Conservation (phyloP, 2,888 invertebrate genomes). For the Sarcophaga carnaria region DNA sequence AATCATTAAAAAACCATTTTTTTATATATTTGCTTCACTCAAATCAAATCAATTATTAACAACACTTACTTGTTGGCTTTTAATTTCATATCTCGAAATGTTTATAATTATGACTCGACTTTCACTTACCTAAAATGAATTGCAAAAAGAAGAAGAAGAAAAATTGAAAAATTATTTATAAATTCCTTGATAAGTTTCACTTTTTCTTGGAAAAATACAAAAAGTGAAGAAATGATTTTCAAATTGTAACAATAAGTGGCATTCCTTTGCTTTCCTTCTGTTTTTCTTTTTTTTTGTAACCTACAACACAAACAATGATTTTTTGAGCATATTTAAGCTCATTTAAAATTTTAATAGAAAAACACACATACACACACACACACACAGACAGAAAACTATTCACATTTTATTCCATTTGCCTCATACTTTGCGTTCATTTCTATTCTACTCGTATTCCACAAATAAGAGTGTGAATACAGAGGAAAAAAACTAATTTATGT, state of each 20-base stretch:
- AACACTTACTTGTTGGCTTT: background rate
- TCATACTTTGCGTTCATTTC: background rate
- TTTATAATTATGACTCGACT: background rate
- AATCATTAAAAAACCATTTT: too few relatives aligned
- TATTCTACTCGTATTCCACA: too few relatives aligned
- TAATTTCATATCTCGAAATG: background rate
- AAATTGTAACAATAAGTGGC: background rate
- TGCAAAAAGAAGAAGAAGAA: background rate
- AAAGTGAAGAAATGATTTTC: background rate
- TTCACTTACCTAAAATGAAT: background rate
- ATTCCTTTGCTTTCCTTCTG: background rate
- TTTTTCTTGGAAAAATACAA: background rate
- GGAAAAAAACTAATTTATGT: slow-evolving; percentile 20
- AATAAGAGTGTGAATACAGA: background rate
- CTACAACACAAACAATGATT: background rate
- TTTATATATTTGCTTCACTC: background rate
- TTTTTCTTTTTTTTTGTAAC: too few relatives aligned
- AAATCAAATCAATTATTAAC: background rate
- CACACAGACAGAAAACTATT: background rate
- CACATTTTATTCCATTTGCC: background rate
- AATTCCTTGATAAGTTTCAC: background rate
- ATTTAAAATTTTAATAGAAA: background rate
- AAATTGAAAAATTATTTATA: background rate
- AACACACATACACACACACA: background rate
- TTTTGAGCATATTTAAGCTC: background rate